Evolutionary conservation across 2,888 invertebrate species (phyloP).

Genomic region (Lomographa bimaculata): DNA sequence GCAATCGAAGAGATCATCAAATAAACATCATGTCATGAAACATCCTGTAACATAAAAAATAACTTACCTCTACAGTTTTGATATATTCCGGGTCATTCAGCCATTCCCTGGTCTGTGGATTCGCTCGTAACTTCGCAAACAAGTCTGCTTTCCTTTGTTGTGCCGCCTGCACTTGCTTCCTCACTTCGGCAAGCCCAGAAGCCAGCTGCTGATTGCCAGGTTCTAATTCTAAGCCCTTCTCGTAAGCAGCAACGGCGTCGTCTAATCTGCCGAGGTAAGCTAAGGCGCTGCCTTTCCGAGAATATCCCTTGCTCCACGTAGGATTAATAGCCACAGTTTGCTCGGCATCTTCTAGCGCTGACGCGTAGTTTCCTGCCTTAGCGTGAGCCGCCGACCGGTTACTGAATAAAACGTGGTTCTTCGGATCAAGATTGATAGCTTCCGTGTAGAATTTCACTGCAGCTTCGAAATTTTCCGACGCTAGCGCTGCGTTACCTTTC

Average conservation of each 20-base stretch:
- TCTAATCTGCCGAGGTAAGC: constrained; percentile 88
- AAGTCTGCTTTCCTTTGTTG: constrained; percentile 55
- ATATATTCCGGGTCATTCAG: constrained; percentile 90
- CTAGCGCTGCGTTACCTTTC: constrained; percentile 93
- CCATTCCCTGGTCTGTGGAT: constrained; percentile 88
- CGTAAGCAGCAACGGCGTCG: constrained; percentile 91
- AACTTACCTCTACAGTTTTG: constrained; percentile 80
- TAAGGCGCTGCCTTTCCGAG: constrained; percentile 94
- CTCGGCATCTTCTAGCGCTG: constrained; percentile 93
- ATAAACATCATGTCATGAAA: too few species aligned
- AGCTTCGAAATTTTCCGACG: constrained; percentile 89
- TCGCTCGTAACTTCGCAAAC: constrained; percentile 84
- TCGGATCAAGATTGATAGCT: constrained; percentile 90
- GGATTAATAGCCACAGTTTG: constrained; percentile 91
- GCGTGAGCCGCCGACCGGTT: constrained; percentile 96
- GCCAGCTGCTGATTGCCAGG: constrained; percentile 88
- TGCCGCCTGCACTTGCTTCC: constrained; percentile 52
- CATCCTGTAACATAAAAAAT: too few species aligned
- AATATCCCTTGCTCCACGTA: constrained; percentile 94
- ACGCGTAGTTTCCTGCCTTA: constrained; percentile 88
- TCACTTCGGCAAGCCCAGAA: constrained; percentile 86
- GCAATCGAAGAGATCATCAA: too few species aligned
- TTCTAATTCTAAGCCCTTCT: constrained; percentile 87
- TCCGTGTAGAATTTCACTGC: constrained; percentile 92
- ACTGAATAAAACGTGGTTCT: constrained; percentile 95